These are phyloP conservation scores for Sinocyclocheilus rhinocerous DNA, from an alignment of 2,113 vertebrate genomes.

Conservation along the genomic window DNA sequence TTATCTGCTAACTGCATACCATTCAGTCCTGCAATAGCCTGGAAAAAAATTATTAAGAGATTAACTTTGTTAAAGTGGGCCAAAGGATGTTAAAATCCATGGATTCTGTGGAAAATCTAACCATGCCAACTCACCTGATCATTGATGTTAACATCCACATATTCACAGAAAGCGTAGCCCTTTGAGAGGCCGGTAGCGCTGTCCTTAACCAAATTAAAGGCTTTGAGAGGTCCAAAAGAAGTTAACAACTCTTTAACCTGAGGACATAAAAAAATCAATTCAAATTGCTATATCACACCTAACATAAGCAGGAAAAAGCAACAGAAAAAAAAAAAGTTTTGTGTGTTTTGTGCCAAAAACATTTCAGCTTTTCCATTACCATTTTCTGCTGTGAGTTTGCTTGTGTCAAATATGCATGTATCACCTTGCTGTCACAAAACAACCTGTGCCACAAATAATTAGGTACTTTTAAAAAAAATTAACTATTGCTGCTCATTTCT, in stretches of 20 bases:
- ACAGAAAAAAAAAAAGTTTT: background rate
- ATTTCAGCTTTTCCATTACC: background rate
- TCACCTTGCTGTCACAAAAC: background rate
- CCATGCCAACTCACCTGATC: slow-evolving; percentile 79
- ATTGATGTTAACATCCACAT: slow-evolving; percentile 92
- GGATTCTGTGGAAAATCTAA: background rate
- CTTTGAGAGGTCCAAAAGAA: slow-evolving; percentile 91
- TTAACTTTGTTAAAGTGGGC: background rate
- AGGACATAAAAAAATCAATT: background rate
- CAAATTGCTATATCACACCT: background rate
- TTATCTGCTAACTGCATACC: slow-evolving; percentile 95
- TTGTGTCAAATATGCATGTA: background rate
- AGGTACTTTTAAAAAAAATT: background rate
- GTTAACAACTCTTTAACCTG: slow-evolving; percentile 92
- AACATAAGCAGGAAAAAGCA: background rate
- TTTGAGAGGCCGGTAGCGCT: slow-evolving; percentile 91
- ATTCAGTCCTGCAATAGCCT: slow-evolving; percentile 92
- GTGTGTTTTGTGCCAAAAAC: background rate
- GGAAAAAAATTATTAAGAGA: slow-evolving; percentile 50
- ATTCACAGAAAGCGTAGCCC: slow-evolving; percentile 95
- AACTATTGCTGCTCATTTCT: background rate
- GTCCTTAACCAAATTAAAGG: slow-evolving; percentile 94
- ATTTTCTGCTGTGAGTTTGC: background rate
- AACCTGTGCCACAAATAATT: slow-evolving; percentile 1
- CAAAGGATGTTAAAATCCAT: slow-evolving; percentile 47